Evolutionary conservation across 2,797 vertebrate genomes (phyloP).

Genomic region (Staurois parvus): DNA sequence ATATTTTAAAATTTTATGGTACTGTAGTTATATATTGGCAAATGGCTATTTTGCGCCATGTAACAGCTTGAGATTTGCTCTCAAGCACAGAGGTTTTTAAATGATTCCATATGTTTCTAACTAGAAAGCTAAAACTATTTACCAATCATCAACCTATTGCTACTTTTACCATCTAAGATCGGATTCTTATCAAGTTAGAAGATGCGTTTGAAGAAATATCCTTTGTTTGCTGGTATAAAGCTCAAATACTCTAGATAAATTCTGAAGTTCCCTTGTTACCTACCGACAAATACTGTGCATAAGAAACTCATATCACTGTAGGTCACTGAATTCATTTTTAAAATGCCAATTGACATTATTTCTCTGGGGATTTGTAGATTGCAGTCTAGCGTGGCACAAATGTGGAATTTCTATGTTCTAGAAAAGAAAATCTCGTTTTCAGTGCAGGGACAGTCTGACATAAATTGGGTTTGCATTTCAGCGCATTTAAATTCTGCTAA

Average conservation of each 20-base stretch:
- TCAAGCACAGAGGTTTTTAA: not conserved
- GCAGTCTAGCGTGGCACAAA: slow-evolving; percentile 79
- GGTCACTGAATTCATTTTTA: slow-evolving; percentile 96
- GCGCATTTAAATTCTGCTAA: slow-evolving; percentile 64
- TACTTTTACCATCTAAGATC: slow-evolving; percentile 46
- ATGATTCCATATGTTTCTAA: not conserved
- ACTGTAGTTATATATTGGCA: not conserved
- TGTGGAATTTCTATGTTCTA: slow-evolving; percentile 77
- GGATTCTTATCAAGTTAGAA: slow-evolving; percentile 61
- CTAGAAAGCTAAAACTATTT: slow-evolving; percentile 10
- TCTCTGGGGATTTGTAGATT: slow-evolving; percentile 81
- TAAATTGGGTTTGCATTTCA: slow-evolving; percentile 63
- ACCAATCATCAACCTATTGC: slow-evolving; percentile 22
- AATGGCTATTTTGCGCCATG: not conserved
- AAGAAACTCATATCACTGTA: slow-evolving; percentile 88
- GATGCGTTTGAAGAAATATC: slow-evolving; percentile 59
- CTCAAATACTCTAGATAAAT: slow-evolving; percentile 65
- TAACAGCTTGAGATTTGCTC: not conserved
- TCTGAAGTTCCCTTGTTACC: slow-evolving; percentile 69
- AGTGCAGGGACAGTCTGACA: slow-evolving; percentile 56
- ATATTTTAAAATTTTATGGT: no score
- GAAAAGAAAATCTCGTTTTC: slow-evolving; percentile 66
- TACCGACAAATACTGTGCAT: slow-evolving; percentile 80
- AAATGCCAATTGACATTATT: slow-evolving; percentile 88
- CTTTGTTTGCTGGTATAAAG: slow-evolving; percentile 67